Percentiles rank a stretch among this genome's conserved stretches.
These are phyloP conservation scores for Euleptes europaea DNA, from an alignment of 2,113 vertebrate species.

Conservation along the genomic window DNA sequence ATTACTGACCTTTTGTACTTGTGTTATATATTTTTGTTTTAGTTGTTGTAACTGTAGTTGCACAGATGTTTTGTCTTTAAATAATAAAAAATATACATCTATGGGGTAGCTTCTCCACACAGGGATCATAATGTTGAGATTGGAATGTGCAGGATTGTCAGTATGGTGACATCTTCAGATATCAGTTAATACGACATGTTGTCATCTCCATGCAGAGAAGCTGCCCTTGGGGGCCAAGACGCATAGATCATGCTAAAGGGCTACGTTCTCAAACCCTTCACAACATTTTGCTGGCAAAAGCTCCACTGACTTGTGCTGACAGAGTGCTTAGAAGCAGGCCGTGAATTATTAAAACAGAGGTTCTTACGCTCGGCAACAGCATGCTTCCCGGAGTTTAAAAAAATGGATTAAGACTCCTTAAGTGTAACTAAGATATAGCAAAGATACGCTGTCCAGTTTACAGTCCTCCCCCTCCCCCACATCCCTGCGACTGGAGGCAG, in stretches of 20 bases:
- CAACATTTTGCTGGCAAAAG: not conserved
- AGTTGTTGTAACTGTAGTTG: too few relatives aligned
- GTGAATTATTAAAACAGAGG: conserved; percentile 22
- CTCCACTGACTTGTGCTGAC: not conserved
- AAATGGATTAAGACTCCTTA: not conserved
- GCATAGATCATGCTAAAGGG: not conserved
- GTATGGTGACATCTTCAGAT: not conserved
- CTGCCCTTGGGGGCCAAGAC: not conserved
- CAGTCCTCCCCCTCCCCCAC: not conserved
- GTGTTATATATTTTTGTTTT: too few relatives aligned
- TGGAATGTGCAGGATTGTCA: not conserved
- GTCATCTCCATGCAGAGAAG: not conserved
- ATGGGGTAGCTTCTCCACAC: not conserved
- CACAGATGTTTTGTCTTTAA: too few relatives aligned
- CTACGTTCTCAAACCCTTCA: not conserved
- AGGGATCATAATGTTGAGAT: not conserved
- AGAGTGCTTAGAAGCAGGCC: not conserved
- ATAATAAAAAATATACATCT: not conserved
- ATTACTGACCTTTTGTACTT: too few relatives aligned
- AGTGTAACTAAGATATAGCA: not conserved
- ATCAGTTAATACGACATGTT: not conserved
- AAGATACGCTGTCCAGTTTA: not conserved
- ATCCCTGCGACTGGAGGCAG: not conserved
- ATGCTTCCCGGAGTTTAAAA: not conserved
- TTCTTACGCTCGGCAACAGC: not conserved